These are phyloP conservation scores for Petroica traversi DNA, from an alignment of 2,113 vertebrate genomes.

Conservation along the genomic window DNA sequence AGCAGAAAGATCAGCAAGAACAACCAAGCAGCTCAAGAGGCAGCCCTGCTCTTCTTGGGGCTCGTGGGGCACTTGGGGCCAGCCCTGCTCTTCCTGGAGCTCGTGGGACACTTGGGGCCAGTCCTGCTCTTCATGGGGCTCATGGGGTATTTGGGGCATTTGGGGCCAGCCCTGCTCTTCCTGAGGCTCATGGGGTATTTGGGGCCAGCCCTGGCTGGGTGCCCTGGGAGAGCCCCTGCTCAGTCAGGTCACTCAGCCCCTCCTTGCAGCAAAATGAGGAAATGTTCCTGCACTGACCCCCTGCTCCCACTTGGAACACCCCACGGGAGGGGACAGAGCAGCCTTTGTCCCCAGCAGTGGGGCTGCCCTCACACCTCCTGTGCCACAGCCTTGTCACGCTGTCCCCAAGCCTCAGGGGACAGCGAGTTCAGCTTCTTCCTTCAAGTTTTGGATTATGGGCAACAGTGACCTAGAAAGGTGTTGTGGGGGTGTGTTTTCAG, in stretches of 20 bases:
- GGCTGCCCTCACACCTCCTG: background rate
- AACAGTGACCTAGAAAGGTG: background rate
- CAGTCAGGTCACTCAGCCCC: background rate
- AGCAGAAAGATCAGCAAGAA: background rate
- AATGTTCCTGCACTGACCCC: background rate
- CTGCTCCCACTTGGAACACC: background rate
- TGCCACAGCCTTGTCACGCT: background rate
- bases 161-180: background rate
- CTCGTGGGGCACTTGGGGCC: background rate
- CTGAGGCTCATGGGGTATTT: too few species aligned
- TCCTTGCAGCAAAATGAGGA: background rate
- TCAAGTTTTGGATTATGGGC: background rate
- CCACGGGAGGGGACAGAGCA: accelerated
- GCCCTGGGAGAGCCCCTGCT: background rate
- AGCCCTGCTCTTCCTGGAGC: too few species aligned
- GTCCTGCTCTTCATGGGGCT: background rate
- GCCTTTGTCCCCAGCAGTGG: background rate
- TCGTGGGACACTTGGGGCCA: background rate
- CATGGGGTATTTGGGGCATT: accelerated
- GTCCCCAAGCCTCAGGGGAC: background rate
- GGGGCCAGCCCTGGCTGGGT: background rate
- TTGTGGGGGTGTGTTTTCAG: background rate
- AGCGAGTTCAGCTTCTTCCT: background rate
- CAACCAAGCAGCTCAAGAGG: background rate
- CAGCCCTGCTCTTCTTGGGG: background rate